Percentiles rank a stretch among this genome's conserved stretches.
Evolutionary conservation across 2,888 invertebrate genomes (phyloP).

Genomic region (Holacanthella duospinosa): DNA sequence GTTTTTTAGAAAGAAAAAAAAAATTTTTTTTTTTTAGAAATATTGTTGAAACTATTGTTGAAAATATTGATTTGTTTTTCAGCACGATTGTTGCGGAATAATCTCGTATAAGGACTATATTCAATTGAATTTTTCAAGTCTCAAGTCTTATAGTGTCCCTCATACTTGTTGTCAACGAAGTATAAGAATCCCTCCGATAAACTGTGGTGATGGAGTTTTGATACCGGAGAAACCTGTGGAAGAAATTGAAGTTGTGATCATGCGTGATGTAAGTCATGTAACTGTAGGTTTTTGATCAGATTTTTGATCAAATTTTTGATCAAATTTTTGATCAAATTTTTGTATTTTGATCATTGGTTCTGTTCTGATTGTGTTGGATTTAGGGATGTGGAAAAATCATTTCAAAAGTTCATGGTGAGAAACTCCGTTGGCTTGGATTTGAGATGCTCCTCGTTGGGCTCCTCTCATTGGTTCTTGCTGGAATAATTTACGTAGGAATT

Average conservation of each 20-base stretch:
- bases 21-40: too few relatives aligned
- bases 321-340: neutral
- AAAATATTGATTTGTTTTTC: too few relatives aligned
- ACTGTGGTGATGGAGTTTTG: constrained; percentile 1
- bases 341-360: neutral
- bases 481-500: neutral
- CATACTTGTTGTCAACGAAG: neutral
- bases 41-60: too few relatives aligned
- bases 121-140: neutral
- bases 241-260: neutral
- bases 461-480: neutral
- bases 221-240: neutral
- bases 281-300: too few relatives aligned
- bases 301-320: neutral
- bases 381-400: constrained; percentile 2
- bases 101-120: neutral
- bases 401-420: neutral
- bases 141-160: neutral
- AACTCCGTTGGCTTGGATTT: neutral
- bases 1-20: too few relatives aligned
- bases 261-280: neutral
- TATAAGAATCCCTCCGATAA: neutral
- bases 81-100: constrained; percentile 8
- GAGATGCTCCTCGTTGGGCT: constrained; percentile 1
- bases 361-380: neutral